A percentile compares a stretch with the other conserved stretches of the same genome.
Conservation (phyloP, 2,113 vertebrate species). For the Neomonachus schauinslandi region DNA sequence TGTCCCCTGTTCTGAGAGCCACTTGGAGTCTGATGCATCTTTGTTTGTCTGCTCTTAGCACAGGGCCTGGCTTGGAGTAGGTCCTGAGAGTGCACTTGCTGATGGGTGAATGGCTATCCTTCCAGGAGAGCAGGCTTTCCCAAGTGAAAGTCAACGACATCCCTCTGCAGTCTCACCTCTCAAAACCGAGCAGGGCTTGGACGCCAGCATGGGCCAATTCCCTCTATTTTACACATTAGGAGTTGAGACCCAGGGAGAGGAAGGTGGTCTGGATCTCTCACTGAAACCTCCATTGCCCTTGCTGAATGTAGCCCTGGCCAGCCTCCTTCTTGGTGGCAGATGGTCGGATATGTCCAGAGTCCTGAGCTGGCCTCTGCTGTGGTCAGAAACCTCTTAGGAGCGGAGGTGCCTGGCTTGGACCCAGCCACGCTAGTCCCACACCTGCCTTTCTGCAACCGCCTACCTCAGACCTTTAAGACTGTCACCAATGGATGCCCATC, state of each 20-base stretch:
- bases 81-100: not conserved
- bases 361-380: not conserved
- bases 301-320: not conserved
- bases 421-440: not conserved
- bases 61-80: not conserved
- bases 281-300: rapidly evolving
- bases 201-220: not conserved
- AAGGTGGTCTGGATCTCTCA: not conserved
- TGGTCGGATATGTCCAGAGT: not conserved
- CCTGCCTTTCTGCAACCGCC: not conserved
- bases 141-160: rapidly evolving
- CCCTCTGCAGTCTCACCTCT: not conserved
- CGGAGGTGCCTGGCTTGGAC: not conserved
- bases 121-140: not conserved
- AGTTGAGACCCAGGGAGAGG: not conserved
- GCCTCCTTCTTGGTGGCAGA: not conserved
- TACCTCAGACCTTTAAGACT: not conserved
- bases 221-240: not conserved
- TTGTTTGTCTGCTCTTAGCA: not conserved
- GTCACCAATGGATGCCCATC: rapidly evolving
- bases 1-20: not conserved
- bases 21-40: not conserved
- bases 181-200: rapidly evolving
- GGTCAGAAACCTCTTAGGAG: not conserved
- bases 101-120: rapidly evolving